Evolutionary conservation across 2,113 vertebrate genomes (phyloP).

Genomic region (Martes martes): DNA sequence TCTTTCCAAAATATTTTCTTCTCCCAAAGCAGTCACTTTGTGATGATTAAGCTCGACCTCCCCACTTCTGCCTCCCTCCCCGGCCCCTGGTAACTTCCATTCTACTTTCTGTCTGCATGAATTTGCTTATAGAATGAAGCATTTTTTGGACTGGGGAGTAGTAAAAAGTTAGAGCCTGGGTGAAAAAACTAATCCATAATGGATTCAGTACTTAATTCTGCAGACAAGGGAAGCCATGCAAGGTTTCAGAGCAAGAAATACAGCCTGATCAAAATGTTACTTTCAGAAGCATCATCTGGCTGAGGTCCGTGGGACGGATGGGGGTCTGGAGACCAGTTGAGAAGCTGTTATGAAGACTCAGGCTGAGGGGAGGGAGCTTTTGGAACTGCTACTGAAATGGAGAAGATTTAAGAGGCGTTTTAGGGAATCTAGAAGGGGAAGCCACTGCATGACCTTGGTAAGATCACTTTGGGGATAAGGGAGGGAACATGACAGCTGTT

Average conservation of each 20-base stretch:
- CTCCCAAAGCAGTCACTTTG: not conserved
- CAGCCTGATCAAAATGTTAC: not conserved
- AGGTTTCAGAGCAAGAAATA: not conserved
- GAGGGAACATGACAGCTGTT: not conserved
- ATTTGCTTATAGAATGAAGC: not conserved
- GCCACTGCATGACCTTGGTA: not conserved
- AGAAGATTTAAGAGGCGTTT: not conserved
- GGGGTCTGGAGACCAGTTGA: not conserved
- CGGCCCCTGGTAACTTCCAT: not conserved
- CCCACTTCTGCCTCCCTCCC: not conserved
- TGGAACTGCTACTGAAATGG: not conserved
- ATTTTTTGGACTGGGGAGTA: not conserved
- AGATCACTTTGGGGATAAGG: not conserved
- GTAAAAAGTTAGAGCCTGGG: not conserved
- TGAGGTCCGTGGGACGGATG: not conserved
- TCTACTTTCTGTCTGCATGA: not conserved
- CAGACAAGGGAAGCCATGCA: not conserved
- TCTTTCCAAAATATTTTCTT: not conserved
- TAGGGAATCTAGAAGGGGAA: not conserved
- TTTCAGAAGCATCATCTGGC: not conserved
- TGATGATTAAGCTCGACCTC: no score
- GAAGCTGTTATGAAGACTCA: not conserved
- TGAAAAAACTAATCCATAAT: not conserved
- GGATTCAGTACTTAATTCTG: not conserved
- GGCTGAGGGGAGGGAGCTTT: not conserved